A percentile compares a stretch with the other conserved stretches of the same genome.
These are phyloP conservation scores for Herpailurus yagouaroundi DNA, from an alignment of 2,113 vertebrate species.

Conservation along the genomic window DNA sequence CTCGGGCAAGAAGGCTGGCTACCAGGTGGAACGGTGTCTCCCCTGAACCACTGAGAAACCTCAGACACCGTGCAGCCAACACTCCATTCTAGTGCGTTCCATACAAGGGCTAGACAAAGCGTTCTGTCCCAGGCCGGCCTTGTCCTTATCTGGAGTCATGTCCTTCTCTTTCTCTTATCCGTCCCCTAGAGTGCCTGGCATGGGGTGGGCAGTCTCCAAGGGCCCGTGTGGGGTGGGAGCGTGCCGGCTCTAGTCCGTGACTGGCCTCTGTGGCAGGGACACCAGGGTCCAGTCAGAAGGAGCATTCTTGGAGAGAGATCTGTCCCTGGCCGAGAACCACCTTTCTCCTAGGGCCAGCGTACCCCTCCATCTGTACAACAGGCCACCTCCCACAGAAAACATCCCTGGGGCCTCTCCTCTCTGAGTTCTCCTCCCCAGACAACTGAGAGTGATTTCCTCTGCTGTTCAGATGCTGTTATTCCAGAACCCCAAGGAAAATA, in stretches of 20 bases:
- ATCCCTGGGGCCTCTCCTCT: not conserved
- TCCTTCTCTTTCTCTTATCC: not conserved
- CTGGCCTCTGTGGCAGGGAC: not conserved
- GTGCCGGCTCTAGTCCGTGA: no score
- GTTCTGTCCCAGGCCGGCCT: not conserved
- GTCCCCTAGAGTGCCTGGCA: not conserved
- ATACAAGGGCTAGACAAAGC: not conserved
- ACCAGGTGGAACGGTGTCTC: not conserved
- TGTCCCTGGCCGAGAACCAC: not conserved
- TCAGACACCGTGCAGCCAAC: not conserved
- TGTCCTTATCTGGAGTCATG: not conserved
- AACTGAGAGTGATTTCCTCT: not conserved
- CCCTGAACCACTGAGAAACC: not conserved
- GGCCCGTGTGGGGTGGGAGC: not conserved
- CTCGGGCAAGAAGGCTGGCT: not conserved
- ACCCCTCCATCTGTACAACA: not conserved
- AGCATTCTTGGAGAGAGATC: not conserved
- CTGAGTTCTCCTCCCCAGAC: not conserved
- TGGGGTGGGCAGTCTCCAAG: not conserved
- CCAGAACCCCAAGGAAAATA: not conserved
- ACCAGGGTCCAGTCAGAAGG: not conserved
- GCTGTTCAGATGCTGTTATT: constrained; percentile 5
- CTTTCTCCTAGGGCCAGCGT: not conserved
- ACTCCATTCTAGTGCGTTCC: not conserved
- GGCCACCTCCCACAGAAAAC: not conserved